Base-by-base conservation (phyloP, 2,113 vertebrate species). In the Uria aalge region DNA sequence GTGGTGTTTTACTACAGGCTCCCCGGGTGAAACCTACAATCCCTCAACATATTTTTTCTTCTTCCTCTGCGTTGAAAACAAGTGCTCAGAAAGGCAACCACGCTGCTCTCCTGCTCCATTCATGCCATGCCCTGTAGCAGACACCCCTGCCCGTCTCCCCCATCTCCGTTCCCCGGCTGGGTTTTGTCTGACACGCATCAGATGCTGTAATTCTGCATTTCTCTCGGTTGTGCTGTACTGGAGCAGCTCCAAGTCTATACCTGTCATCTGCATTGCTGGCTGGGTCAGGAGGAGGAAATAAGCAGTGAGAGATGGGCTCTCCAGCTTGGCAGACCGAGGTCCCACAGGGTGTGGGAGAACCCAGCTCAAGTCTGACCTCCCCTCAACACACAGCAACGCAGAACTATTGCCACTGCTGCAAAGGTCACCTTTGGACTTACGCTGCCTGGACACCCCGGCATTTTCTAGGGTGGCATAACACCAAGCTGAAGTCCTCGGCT, bases 361-460 rank as follows among this genome's bases (percentile, higher is more conserved):
- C 3, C 15, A 59, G n/a, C 34, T 57, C 27, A 38, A 40, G 12
- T 30, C 48, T 76, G 57, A 34, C 7, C 21, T 85, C n/a, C 23
- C 12, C 30, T 68, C 43, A 72, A 26, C 6, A 30, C 0, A 1
- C 11, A 88, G 43, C 34, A 52, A 14, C 0, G 3, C 30, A 30
- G 53, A 94, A 19, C 7, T 64, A 1, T 14, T 60, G 59, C 36
- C 30, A 23, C 22, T 80, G 47, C 56, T 86, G 9, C 32, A 15
- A 92, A 88, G 45, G 16, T 53, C 21, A 8, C 6, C 27, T 76
- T 30, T 23, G 30, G 32, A 18, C 15, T 73, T 55, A 29, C 19
- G 45, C 1, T 1, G 4, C 3, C 36, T 85, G 73, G 26, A 22
- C 47, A 40, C 6, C 10, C 17, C 5, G 4, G 21, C 15, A 12